Evolutionary conservation across 2,113 vertebrate genomes (phyloP).

Genomic region (Callionymus lyra): DNA sequence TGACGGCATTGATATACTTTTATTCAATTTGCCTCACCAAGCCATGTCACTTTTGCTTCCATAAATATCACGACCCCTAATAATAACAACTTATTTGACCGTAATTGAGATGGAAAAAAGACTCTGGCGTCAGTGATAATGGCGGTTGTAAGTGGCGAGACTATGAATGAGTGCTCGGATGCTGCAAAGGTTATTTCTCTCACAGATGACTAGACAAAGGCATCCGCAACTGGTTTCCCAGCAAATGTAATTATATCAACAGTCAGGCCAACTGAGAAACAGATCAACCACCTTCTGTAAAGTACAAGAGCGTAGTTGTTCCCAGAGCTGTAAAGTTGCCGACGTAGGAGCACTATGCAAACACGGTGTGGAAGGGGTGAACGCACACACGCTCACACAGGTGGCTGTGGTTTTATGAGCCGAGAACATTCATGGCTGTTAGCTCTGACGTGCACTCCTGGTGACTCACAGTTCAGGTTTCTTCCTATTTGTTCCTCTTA

Average conservation of each 20-base stretch:
- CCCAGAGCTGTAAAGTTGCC: no score
- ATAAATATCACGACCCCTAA: no score
- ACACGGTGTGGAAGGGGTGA: not conserved
- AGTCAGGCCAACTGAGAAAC: not conserved
- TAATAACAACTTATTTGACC: no score
- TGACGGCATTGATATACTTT: no score
- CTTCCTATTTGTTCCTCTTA: constrained; percentile 67
- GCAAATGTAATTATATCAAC: constrained; percentile 1
- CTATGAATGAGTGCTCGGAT: constrained; percentile 8
- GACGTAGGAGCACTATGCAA: not conserved
- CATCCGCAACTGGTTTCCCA: constrained; percentile 13
- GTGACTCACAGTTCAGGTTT: constrained; percentile 68
- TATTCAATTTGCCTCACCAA: no score
- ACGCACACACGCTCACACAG: constrained; percentile 40
- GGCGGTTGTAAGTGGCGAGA: not conserved
- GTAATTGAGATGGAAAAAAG: no score
- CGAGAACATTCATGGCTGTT: constrained; percentile 39
- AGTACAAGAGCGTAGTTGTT: no score
- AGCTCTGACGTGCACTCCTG: constrained; percentile 51
- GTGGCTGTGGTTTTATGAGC: constrained; percentile 16
- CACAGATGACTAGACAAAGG: constrained; percentile 26
- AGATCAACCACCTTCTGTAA: not conserved
- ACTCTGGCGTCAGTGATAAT: no score
- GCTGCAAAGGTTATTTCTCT: constrained; percentile 33
- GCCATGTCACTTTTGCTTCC: no score